Conservation (phyloP, 2,888 invertebrate species). For the Lordiphosa fenestrarum region DNA sequence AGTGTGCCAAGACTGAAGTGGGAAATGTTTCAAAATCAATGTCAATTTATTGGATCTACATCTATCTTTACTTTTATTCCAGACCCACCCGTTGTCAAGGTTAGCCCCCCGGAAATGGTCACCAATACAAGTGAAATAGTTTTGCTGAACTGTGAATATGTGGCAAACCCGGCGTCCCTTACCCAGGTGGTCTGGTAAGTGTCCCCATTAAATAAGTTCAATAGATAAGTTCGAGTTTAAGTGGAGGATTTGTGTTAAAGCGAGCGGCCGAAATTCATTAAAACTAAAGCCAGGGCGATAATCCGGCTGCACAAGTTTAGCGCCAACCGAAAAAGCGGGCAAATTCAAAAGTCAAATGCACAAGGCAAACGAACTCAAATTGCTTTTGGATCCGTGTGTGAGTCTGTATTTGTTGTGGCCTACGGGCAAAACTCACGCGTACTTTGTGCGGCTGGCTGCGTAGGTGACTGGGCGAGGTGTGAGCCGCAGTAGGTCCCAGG, state of each 20-base stretch:
- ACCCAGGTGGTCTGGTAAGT: conserved; percentile 88
- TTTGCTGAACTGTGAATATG: conserved; percentile 89
- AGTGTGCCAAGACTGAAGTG: conserved; percentile 78
- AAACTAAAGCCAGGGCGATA: neutral
- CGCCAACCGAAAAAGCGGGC: conserved; percentile 10
- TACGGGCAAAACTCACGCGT: conserved; percentile 45
- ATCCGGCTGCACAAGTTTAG: neutral
- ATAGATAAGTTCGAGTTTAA: neutral
- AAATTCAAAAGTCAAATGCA: conserved; percentile 54
- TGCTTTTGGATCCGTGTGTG: conserved; percentile 49
- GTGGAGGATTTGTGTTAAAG: neutral
- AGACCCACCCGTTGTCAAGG: conserved; percentile 93
- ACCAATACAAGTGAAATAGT: conserved; percentile 89
- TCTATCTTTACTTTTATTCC: conserved; percentile 45
- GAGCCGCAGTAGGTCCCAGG: neutral
- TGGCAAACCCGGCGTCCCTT: conserved; percentile 91
- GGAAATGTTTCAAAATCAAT: no score
- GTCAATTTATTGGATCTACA: no score
- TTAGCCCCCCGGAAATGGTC: conserved; percentile 88
- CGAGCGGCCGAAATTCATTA: conserved; percentile 15
- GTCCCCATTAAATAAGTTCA: conserved; percentile 30
- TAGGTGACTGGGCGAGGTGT: conserved; percentile 38
- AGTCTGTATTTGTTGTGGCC: conserved; percentile 10
- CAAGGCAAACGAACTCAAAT: conserved; percentile 62
- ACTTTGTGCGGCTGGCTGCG: conserved; percentile 36